A percentile compares a stretch with the other conserved stretches of the same genome.
Evolutionary conservation across 2,797 vertebrate genomes (phyloP).

Genomic region (Anabas testudineus): DNA sequence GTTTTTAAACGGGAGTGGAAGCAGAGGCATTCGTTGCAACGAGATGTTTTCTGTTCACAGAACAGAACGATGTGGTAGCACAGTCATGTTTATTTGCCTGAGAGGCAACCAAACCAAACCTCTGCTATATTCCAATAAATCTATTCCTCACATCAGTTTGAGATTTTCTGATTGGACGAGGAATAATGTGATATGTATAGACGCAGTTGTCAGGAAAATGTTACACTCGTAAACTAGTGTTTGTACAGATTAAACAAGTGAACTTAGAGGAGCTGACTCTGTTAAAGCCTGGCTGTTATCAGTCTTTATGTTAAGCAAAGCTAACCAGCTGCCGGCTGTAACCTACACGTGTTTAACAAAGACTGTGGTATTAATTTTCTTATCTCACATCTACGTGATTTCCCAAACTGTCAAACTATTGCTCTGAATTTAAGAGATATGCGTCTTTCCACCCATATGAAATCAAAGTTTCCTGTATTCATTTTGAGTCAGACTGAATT

Average conservation of each 20-base stretch:
- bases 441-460: constrained; percentile 12
- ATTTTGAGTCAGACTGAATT: constrained; percentile 13
- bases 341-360: neutral
- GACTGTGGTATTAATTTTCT: neutral
- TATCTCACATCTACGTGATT: neutral
- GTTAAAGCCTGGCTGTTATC: neutral
- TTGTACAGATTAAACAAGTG: neutral
- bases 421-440: constrained; percentile 16
- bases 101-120: too few relatives aligned
- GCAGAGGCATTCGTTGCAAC: neutral
- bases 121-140: neutral
- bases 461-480: constrained; percentile 20
- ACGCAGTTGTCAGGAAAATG: neutral
- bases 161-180: neutral
- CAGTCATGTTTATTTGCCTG: too few relatives aligned
- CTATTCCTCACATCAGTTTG: neutral
- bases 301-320: constrained; percentile 1
- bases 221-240: too few relatives aligned
- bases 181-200: neutral
- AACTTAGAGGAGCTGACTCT: neutral
- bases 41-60: neutral
- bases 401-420: constrained; percentile 17
- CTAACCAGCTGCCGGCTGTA: neutral
- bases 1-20: too few relatives aligned
- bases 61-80: neutral